A percentile compares a stretch with the other conserved stretches of the same genome.
These are phyloP conservation scores for Nasua narica DNA, from an alignment of 2,797 vertebrate species.

Conservation along the genomic window DNA sequence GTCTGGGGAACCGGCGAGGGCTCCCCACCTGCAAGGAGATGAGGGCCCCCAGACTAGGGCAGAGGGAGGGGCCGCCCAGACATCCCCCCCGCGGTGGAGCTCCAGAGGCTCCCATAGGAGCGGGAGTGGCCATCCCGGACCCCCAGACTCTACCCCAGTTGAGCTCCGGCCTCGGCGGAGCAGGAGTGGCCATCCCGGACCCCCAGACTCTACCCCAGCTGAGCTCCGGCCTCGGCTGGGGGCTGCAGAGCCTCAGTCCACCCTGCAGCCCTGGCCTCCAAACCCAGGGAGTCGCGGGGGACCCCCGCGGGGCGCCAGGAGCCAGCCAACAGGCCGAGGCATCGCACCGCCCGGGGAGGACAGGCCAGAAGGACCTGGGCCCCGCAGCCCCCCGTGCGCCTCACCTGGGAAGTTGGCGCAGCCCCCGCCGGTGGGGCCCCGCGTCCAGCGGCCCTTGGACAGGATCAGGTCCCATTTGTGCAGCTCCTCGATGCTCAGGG, in stretches of 20 bases:
- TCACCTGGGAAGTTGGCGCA: slow-evolving; percentile 90
- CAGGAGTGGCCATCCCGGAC: too few relatives aligned
- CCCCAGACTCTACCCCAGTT: too few relatives aligned
- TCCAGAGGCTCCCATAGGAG: fast-evolving
- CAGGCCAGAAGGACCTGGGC: fast-evolving
- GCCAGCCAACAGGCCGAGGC: not conserved
- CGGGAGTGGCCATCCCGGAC: fast-evolving
- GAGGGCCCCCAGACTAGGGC: not conserved
- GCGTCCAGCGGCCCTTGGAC: slow-evolving; percentile 87
- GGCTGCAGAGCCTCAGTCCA: not conserved
- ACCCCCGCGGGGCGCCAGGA: fast-evolving
- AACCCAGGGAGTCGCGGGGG: not conserved
- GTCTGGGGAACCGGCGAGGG: fast-evolving
- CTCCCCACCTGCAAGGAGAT: not conserved
- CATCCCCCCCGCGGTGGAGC: too few relatives aligned
- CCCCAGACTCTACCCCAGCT: too few relatives aligned
- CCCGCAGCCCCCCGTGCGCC: not conserved
- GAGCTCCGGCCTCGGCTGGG: not conserved
- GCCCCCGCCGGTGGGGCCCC: slow-evolving; percentile 89
- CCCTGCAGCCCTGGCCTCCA: not conserved
- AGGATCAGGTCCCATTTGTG: slow-evolving; percentile 89
- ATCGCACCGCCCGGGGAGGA: fast-evolving
- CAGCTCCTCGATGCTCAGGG: slow-evolving; percentile 82
- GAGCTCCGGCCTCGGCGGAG: not conserved
- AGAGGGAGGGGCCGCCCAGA: not conserved